Conservation (phyloP, 1,140 invertebrate genomes). For the Diuraphis noxia region DNA sequence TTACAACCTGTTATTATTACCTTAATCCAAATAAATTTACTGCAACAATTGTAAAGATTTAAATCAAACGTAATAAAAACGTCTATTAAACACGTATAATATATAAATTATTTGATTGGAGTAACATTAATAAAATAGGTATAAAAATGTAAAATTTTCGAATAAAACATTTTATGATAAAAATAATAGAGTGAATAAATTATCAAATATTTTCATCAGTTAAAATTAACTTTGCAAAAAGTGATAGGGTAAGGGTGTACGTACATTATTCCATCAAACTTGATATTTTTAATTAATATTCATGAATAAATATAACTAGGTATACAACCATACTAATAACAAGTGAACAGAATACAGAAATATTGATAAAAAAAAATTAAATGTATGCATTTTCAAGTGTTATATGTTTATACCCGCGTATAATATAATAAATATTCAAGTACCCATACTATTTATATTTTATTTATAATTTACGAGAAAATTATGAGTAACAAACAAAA, state of each 20-base stretch:
- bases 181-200: background rate
- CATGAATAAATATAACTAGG: background rate
- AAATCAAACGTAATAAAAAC: background rate
- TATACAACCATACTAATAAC: background rate
- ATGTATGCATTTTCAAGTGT: background rate
- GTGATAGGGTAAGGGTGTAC: background rate
- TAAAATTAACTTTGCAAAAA: background rate
- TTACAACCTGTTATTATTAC: background rate
- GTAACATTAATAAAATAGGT: background rate
- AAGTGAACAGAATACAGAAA: background rate
- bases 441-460: background rate
- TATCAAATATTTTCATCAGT: background rate
- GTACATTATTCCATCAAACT: background rate
- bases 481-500: background rate
- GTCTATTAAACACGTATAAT: background rate
- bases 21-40: background rate
- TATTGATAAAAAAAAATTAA: background rate
- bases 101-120: background rate
- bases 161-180: background rate
- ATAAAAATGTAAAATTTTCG: background rate
- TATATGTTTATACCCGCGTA: background rate
- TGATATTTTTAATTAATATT: background rate
- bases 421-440: background rate
- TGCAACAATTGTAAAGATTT: background rate
- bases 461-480: background rate